A percentile compares a stretch with the other conserved stretches of the same genome.
phyloP scores from a whole-genome alignment of 1,140 invertebrate species.

The Luehdorfia chinensis region DNA sequence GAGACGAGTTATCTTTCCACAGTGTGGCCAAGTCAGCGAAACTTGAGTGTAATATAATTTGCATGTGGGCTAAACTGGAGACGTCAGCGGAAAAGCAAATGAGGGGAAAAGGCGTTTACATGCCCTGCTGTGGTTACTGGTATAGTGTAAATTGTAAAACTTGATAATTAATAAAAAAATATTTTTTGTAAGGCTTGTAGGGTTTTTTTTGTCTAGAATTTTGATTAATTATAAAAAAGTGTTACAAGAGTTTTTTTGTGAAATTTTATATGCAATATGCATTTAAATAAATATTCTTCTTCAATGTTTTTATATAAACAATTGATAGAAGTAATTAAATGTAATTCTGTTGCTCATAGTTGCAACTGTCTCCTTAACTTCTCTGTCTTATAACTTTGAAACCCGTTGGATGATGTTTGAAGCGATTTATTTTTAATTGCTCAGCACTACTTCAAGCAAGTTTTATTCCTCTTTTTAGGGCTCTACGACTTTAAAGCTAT shows the following conservation, averaged over 20 bases:
- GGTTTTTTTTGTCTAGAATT: no score
- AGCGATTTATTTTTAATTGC: conserved; percentile 19
- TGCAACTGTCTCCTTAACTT: not conserved
- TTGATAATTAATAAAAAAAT: no score
- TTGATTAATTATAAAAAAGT: no score
- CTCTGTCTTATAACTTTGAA: conserved; percentile 7
- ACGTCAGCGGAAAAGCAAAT: conserved; percentile 34
- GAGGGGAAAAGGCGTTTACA: not conserved
- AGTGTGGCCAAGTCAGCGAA: conserved; percentile 59
- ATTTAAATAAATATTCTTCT: no score
- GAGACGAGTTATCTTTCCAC: conserved; percentile 52
- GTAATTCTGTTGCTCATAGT: no score
- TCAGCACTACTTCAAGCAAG: conserved; percentile 17
- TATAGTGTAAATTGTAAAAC: no score
- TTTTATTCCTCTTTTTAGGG: conserved; percentile 19
- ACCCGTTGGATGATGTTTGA: conserved; percentile 8
- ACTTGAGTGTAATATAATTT: conserved; percentile 70
- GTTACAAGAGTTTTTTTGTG: no score
- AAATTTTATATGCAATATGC: no score
- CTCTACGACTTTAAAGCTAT: conserved; percentile 14
- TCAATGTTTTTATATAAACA: no score
- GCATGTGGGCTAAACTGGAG: conserved; percentile 57
- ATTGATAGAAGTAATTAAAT: no score
- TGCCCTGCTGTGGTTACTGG: not conserved
- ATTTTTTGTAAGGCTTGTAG: no score